These are phyloP conservation scores for Athene cunicularia DNA, from an alignment of 2,113 vertebrate species.

Conservation along the genomic window DNA sequence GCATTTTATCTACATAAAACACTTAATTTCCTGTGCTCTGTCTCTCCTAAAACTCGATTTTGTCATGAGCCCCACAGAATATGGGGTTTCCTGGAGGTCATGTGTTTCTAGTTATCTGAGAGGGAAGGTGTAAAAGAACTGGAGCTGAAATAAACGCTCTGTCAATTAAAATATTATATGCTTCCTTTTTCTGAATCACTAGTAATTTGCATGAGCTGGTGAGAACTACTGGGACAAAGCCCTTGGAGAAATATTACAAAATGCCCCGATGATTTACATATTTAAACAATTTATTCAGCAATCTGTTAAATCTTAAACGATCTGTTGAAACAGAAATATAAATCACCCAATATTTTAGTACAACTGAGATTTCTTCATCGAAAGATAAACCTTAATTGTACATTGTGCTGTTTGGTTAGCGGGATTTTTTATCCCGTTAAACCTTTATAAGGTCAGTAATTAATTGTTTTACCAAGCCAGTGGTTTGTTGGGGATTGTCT, in stretches of 20 bases:
- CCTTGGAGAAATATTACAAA: conserved; percentile 49
- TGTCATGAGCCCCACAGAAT: neutral
- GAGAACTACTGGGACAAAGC: conserved; percentile 22
- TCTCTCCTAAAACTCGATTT: neutral
- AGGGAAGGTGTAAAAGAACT: neutral
- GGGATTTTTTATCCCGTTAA: neutral
- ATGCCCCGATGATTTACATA: conserved; percentile 49
- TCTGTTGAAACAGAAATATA: conserved; percentile 41
- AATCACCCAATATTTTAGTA: conserved; percentile 6
- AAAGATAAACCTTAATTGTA: conserved; percentile 13
- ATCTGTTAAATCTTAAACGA: conserved; percentile 45
- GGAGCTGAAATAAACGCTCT: conserved; percentile 13
- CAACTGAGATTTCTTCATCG: neutral
- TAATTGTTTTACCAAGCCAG: conserved; percentile 29
- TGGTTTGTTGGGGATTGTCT: neutral
- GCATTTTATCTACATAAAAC: neutral
- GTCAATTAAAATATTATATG: conserved; percentile 42
- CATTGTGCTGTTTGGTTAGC: neutral
- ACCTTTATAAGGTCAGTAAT: conserved; percentile 9
- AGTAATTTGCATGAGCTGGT: conserved; percentile 43
- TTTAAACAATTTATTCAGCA: conserved; percentile 56
- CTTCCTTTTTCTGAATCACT: conserved; percentile 23
- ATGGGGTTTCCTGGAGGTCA: neutral
- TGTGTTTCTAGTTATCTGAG: neutral
- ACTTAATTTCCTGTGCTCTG: neutral